Conservation (phyloP, 1,140 invertebrate species). For the Drosophila navojoa region DNA sequence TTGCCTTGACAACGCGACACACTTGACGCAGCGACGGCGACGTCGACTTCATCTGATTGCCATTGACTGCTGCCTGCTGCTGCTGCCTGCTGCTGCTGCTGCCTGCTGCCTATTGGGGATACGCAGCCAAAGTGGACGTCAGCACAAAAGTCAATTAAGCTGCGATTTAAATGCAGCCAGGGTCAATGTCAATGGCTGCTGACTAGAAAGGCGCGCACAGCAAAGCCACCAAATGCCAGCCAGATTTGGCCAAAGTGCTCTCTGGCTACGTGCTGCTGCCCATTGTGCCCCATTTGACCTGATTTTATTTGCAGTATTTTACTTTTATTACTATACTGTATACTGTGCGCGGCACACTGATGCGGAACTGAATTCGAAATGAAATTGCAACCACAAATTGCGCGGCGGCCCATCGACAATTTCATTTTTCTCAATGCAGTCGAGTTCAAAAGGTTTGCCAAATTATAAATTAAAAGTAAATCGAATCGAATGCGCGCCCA, state of each 20-base stretch:
- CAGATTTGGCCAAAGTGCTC: slow-evolving; percentile 50
- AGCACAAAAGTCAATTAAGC: slow-evolving; percentile 74
- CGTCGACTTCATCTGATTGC: slow-evolving; percentile 13
- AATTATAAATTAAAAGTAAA: slow-evolving; percentile 83
- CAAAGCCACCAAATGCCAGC: slow-evolving; percentile 40
- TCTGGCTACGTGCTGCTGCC: slow-evolving; percentile 52
- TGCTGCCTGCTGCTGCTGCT: slow-evolving; percentile 31
- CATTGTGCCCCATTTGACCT: slow-evolving; percentile 76
- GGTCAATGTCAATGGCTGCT: slow-evolving; percentile 57
- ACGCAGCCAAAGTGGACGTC: slow-evolving; percentile 48
- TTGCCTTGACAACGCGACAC: slow-evolving; percentile 70
- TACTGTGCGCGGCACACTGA: slow-evolving; percentile 55
- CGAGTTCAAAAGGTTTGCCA: slow-evolving; percentile 75
- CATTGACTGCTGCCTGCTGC: slow-evolving; percentile 34
- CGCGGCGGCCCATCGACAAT: slow-evolving; percentile 69
- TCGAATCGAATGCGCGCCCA: slow-evolving; percentile 77
- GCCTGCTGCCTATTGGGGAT: slow-evolving; percentile 43
- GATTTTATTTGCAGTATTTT: slow-evolving; percentile 82
- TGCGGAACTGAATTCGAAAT: slow-evolving; percentile 78
- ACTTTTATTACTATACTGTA: slow-evolving; percentile 66
- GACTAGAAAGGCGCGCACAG: slow-evolving; percentile 58
- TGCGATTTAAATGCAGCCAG: slow-evolving; percentile 76
- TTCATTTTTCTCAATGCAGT: slow-evolving; percentile 73
- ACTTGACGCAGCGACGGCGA: slow-evolving; percentile 46
- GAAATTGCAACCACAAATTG: slow-evolving; percentile 78